These are phyloP conservation scores for Rhingia campestris DNA, from an alignment of 2,888 invertebrate genomes.

Conservation along the genomic window DNA sequence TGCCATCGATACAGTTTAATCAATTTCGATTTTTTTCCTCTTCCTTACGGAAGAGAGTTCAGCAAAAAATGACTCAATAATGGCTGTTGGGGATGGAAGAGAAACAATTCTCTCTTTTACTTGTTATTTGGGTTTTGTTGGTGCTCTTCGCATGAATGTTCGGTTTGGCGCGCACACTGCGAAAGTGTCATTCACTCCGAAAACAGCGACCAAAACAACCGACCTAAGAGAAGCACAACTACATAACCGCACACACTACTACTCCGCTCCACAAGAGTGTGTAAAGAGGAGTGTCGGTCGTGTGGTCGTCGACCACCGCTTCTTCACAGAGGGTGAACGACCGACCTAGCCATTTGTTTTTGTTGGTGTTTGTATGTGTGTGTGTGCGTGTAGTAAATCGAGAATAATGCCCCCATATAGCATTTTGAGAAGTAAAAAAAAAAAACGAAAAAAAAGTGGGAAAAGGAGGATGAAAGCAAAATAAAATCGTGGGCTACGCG, in stretches of 20 bases:
- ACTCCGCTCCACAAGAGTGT: background rate
- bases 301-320: conserved; percentile 68
- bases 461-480: conserved; percentile 33
- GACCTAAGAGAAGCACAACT: conserved; percentile 31
- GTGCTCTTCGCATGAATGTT: background rate
- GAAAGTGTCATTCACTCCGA: conserved; percentile 52
- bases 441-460: background rate
- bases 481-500: conserved; percentile 3
- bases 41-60: conserved; percentile 14
- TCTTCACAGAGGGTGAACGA: conserved; percentile 80
- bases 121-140: background rate
- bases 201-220: conserved; percentile 38
- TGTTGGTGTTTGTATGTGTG: conserved; percentile 55
- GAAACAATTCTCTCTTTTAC: conserved; percentile 22
- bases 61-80: conserved; percentile 28
- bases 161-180: conserved; percentile 22
- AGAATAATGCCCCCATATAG: conserved; percentile 54
- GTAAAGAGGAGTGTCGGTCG: conserved; percentile 29
- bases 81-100: conserved; percentile 18
- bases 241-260: background rate
- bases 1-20: conserved; percentile 74
- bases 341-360: conserved; percentile 83
- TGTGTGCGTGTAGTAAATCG: conserved; percentile 41
- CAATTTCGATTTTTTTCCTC: conserved; percentile 54
- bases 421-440: conserved; percentile 46